These are phyloP conservation scores for Dioctria linearis DNA, from an alignment of 2,888 invertebrate species.

Conservation along the genomic window DNA sequence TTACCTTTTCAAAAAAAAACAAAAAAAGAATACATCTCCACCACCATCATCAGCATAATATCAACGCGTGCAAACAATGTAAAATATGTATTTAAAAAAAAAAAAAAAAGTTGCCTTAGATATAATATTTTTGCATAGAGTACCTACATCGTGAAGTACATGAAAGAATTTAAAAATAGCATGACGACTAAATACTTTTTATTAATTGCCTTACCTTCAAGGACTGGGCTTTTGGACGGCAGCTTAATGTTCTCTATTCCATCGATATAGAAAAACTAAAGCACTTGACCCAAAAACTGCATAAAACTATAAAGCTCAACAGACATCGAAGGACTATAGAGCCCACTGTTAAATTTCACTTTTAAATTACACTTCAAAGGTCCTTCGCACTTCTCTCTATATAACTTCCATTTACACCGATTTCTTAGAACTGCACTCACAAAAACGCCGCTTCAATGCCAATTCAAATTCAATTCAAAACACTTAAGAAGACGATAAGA, in stretches of 20 bases:
- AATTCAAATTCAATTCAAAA: constrained; percentile 22
- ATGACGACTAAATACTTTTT: constrained; percentile 12
- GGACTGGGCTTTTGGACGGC: constrained; percentile 9
- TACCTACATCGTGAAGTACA: background rate
- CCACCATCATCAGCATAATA: background rate
- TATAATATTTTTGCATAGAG: background rate
- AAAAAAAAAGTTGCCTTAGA: no score
- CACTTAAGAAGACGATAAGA: constrained; percentile 14
- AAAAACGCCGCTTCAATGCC: background rate
- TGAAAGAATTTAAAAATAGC: constrained; percentile 24
- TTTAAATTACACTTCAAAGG: constrained; percentile 34
- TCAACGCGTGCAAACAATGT: constrained; percentile 6
- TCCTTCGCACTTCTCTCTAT: constrained; percentile 4
- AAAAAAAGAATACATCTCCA: background rate
- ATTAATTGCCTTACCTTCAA: constrained; percentile 9
- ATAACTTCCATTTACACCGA: background rate
- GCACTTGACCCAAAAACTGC: constrained; percentile 41
- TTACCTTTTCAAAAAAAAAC: background rate
- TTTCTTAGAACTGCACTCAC: constrained; percentile 24
- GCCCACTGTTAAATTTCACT: background rate
- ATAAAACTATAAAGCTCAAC: constrained; percentile 34
- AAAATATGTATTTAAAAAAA: no score
- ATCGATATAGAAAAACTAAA: constrained; percentile 10
- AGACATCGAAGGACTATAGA: no score
- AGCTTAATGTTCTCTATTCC: constrained; percentile 1